Evolutionary conservation across 1,140 invertebrate species (phyloP), one percentile per base, ranked within the genome.

Genomic region (Mylabris phalerata): DNA sequence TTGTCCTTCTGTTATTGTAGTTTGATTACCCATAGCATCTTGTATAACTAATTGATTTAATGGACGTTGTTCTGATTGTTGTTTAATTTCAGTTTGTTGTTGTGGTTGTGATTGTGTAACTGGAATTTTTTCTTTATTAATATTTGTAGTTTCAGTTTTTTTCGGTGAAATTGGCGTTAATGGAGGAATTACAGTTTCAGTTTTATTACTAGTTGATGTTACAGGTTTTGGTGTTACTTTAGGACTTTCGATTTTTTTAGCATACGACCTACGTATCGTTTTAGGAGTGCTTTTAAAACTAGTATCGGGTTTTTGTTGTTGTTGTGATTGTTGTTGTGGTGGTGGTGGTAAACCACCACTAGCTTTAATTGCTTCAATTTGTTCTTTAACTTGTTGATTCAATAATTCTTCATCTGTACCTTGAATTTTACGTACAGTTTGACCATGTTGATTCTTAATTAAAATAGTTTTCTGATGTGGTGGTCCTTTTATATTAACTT

Each of bases 1-100:
- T 72, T 88, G 81, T 26, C 80, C 78, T 60, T 82, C 81, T 0
- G 77, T 71, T 5, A 80, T 60, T n/a, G 69, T 74, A 9, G 71
- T 73, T 59, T 71, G 65, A 61, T 73, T 73, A 38, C 73, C 72
- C 32, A 71, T 49, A 6, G 66, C 69, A 55, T 73, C 71, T 51
- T 73, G 72, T 10, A 75, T 72, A 4, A 73, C 66, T 13, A 73
- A 52, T 59, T 75, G 72, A 51, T 71, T 64, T 7, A 70, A 54
- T 13, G 74, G 71, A 3, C 72, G 67, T 9, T 73, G 69, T n/a
- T 67, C 38, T 1, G 64, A 19, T 19, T 19, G 41, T 42, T 67
- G 67, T 32, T 61, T 61, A 5, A 65, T 49, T 48, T 51, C 57
- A 6, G 32, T 51, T 56, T 62, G 52, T 19, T 55, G 49, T 51